Evolutionary conservation across 2,797 vertebrate species (phyloP).

Genomic region (Macropodus opercularis): DNA sequence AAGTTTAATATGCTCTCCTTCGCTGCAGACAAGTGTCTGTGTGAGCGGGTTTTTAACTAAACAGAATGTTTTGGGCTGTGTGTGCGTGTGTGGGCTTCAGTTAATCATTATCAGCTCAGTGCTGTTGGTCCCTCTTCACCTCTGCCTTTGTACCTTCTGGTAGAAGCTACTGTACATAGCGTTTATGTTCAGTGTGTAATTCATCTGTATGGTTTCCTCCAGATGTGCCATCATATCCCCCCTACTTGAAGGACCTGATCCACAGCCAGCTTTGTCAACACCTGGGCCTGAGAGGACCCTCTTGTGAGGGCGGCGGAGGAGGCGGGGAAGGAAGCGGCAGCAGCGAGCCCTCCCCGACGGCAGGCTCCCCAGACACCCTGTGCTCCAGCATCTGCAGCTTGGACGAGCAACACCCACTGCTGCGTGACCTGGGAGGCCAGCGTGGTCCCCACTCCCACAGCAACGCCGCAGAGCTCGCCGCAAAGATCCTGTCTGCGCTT

Average conservation of each 20-base stretch:
- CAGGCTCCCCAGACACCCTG: constrained; percentile 91
- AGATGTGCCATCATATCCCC: constrained; percentile 81
- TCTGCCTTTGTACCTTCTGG: constrained; percentile 5
- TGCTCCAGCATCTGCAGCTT: constrained; percentile 97
- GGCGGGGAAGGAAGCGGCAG: constrained; percentile 83
- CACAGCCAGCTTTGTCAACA: constrained; percentile 89
- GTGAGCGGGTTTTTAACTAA: constrained; percentile 60
- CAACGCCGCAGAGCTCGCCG: constrained; percentile 84
- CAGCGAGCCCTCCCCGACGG: constrained; percentile 87
- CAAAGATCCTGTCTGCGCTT: constrained; percentile 90
- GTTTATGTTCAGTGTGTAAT: no score
- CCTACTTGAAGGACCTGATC: constrained; percentile 90
- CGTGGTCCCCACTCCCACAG: constrained; percentile 59
- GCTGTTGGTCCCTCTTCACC: constrained; percentile 17
- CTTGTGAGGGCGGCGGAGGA: constrained; percentile 77
- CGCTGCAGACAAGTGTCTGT: constrained; percentile 57
- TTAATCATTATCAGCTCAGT: constrained; percentile 39
- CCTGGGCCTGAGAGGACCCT: constrained; percentile 78
- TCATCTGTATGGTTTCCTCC: constrained; percentile 36
- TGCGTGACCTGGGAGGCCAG: constrained; percentile 83
- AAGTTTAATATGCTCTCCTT: constrained; percentile 82
- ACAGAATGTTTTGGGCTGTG: constrained; percentile 33
- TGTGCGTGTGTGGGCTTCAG: constrained; percentile 17
- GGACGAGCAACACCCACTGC: constrained; percentile 87
- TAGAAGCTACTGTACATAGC: not conserved